Conservation (phyloP, 2,113 vertebrate species). For the Microtus ochrogaster region DNA sequence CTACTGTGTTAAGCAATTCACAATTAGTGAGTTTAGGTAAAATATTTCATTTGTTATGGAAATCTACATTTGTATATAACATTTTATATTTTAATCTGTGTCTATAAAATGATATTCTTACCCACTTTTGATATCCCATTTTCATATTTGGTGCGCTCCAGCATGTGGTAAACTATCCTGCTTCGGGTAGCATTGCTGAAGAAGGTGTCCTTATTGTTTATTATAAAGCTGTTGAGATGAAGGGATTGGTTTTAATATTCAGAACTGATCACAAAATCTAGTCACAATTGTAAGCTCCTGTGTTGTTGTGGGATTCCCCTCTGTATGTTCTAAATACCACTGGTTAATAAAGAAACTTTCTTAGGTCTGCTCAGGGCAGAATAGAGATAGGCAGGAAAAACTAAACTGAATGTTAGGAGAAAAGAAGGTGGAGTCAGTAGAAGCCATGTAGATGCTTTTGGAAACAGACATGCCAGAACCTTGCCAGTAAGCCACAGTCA, state of each 20-base stretch:
- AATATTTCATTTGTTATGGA: constrained; percentile 5
- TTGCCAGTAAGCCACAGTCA: too few relatives aligned
- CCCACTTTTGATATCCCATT: constrained; percentile 98
- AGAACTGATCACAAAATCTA: constrained; percentile 22
- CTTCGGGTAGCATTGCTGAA: constrained; percentile 99
- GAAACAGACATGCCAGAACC: too few relatives aligned
- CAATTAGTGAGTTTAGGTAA: neutral
- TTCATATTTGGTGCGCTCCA: constrained; percentile 98
- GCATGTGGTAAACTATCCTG: constrained; percentile 97
- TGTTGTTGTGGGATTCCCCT: too few relatives aligned
- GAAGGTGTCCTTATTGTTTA: constrained; percentile 98
- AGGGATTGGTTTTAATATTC: constrained; percentile 60
- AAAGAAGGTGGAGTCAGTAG: too few relatives aligned
- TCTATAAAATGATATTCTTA: constrained; percentile 81
- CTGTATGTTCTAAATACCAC: too few relatives aligned
- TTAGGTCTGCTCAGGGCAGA: too few relatives aligned
- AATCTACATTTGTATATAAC: neutral
- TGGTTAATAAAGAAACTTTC: too few relatives aligned
- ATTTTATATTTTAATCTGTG: neutral
- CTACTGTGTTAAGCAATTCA: neutral
- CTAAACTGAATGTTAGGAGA: too few relatives aligned
- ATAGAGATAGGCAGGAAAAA: too few relatives aligned
- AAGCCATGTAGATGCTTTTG: too few relatives aligned
- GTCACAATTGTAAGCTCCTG: neutral
- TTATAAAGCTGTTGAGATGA: constrained; percentile 92